A percentile compares a stretch with the other conserved stretches of the same genome.
Evolutionary conservation across 2,888 invertebrate species (phyloP).

Genomic region (Andricus quercusramuli): DNA sequence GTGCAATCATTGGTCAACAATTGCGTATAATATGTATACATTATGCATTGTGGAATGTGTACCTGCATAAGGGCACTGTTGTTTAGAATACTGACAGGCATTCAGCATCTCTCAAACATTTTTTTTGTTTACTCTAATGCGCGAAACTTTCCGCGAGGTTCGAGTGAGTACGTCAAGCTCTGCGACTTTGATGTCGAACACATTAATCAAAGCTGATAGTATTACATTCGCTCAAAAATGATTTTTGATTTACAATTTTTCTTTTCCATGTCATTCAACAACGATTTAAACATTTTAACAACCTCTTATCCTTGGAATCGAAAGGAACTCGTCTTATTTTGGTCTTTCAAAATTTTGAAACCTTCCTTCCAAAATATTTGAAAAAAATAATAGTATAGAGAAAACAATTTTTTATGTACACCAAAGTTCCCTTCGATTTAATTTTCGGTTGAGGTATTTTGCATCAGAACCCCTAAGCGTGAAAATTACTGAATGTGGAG

Average conservation of each 20-base stretch:
- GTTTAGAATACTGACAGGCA: constrained; percentile 51
- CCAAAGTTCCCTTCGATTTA: constrained; percentile 14
- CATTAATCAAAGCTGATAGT: constrained; percentile 34
- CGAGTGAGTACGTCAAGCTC: not conserved
- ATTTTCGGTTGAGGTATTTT: constrained; percentile 5
- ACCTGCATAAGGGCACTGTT: constrained; percentile 14
- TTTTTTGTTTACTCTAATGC: constrained; percentile 28
- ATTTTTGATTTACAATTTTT: constrained; percentile 21
- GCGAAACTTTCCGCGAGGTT: constrained; percentile 34
- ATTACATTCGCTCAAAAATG: constrained; percentile 44
- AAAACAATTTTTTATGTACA: not conserved
- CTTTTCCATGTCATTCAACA: constrained; percentile 33
- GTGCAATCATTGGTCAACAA: constrained; percentile 66
- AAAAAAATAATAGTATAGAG: no score
- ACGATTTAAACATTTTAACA: constrained; percentile 43
- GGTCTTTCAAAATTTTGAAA: constrained; percentile 40
- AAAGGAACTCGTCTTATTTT: constrained; percentile 31
- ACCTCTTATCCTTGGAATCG: constrained; percentile 10
- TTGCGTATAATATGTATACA: constrained; percentile 58
- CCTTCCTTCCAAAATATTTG: not conserved
- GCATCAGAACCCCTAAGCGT: not conserved
- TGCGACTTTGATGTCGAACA: constrained; percentile 28
- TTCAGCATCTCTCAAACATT: constrained; percentile 38
- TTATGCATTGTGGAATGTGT: constrained; percentile 53
- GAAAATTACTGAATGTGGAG: not conserved